These are phyloP conservation scores for Synaphobranchus kaupii DNA, from an alignment of 2,797 vertebrate genomes.

Conservation along the genomic window DNA sequence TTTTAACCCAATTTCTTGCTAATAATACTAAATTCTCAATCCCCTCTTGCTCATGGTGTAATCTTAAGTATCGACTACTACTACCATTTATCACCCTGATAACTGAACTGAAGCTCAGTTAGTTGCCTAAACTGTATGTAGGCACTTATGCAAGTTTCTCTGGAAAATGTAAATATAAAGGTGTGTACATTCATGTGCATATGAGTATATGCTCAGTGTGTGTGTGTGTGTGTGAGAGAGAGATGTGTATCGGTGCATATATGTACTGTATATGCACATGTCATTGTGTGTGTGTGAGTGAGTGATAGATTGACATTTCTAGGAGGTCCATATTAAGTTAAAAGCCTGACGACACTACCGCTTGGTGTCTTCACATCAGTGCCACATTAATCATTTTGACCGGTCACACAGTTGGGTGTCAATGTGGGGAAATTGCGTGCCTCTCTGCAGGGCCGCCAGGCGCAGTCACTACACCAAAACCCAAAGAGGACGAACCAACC, in stretches of 20 bases:
- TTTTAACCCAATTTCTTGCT: no score
- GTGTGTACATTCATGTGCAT: background rate
- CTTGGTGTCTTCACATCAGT: constrained; percentile 11
- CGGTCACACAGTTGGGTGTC: background rate
- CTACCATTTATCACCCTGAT: background rate
- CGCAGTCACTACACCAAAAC: background rate
- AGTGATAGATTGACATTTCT: background rate
- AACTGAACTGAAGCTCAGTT: background rate
- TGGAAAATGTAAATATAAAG: background rate
- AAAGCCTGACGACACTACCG: constrained; percentile 40
- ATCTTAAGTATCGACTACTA: no score
- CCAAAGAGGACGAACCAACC: background rate
- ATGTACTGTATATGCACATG: no score
- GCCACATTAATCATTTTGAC: background rate
- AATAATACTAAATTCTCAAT: background rate
- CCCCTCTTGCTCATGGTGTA: background rate
- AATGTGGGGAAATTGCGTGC: background rate
- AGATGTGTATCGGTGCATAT: background rate
- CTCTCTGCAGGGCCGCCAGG: background rate
- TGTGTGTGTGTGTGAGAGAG: no score
- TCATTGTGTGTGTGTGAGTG: background rate
- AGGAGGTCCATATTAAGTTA: constrained; percentile 47
- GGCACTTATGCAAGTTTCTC: background rate
- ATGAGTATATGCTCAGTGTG: background rate
- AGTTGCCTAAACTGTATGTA: background rate